Evolutionary conservation across 2,113 vertebrate genomes (phyloP), one percentile per base, ranked within the genome.

Genomic region (Barnardius zonarius): DNA sequence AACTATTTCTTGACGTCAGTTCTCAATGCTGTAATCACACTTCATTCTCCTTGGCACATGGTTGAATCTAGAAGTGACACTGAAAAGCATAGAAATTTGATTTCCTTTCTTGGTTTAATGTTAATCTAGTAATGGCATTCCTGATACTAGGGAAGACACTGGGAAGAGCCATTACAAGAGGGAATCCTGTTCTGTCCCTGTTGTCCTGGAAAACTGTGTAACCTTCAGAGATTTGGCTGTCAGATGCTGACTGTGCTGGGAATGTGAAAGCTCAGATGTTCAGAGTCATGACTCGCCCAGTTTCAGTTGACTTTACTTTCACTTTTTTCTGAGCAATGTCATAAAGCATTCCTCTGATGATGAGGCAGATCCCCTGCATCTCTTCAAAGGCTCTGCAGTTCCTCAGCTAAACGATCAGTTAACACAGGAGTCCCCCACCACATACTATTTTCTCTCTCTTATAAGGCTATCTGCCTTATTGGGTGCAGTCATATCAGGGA

Each of bases 221-320:
- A 91, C 41, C 73, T 86, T 52, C 52, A 79, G 46, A 73, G 30
- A 72, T 30, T 55, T 70, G 55, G 33, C 68, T 92, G 64, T 41
- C 46, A 77, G 88, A 82, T 1, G 10, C 61, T 72, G 57, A 59
- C 86, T 51, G 37, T 0, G 2, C 70, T 87, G 39, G 72, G 44
- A 90, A 91, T 79, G 55, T 86, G 87, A 87, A 95, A 92, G 52
- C 49, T 96, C 66, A 94, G 91, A 66, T 77, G 27, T 74, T 69
- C 63, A 62, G 70, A 75, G 24, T 44, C 57, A 79, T 79, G 84
- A 89, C 52, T 90, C 0, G 0, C 12, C 6, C 48, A 63, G 27
- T 73, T 76, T 57, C 44, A 69, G 24, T 3, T 91, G 39, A 85
- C 62, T 68, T 82, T 82, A 75, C 63, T 72, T 82, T 90, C 39